Percentiles rank a stretch among this genome's conserved stretches.
phyloP scores from a whole-genome alignment of 1,140 invertebrate species.

The Drosophila micromelanica region DNA sequence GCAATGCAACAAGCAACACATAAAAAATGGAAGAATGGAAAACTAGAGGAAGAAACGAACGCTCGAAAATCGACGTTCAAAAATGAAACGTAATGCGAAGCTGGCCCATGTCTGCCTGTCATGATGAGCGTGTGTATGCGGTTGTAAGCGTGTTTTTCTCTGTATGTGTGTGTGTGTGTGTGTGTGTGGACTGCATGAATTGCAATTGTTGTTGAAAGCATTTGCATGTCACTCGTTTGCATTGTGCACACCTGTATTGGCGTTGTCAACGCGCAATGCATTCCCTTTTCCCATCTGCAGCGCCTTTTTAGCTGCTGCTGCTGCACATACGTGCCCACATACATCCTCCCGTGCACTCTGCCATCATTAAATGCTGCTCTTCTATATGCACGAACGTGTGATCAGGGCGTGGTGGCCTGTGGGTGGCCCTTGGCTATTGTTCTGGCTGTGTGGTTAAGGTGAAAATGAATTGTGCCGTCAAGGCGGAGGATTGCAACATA shows the following conservation, averaged over 20 bases:
- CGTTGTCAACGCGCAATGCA: constrained; percentile 64
- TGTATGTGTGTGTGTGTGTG: constrained; percentile 15
- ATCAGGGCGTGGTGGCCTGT: constrained; percentile 13
- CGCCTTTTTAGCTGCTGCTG: constrained; percentile 17
- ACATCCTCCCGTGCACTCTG: background rate
- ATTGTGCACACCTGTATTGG: constrained; percentile 78
- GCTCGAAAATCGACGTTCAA: constrained; percentile 70
- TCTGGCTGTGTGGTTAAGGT: constrained; percentile 56
- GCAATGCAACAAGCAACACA: constrained; percentile 31
- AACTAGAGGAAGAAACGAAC: constrained; percentile 50
- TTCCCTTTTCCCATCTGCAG: background rate
- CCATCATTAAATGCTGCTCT: constrained; percentile 61
- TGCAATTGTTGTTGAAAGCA: constrained; percentile 83
- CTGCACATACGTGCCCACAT: background rate
- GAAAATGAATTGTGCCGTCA: constrained; percentile 68
- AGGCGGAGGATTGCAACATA: constrained; percentile 44
- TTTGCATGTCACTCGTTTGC: constrained; percentile 80
- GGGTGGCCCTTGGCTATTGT: constrained; percentile 48
- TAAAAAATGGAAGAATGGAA: constrained; percentile 3
- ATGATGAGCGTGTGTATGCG: constrained; percentile 25
- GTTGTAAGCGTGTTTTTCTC: constrained; percentile 2
- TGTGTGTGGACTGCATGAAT: constrained; percentile 59
- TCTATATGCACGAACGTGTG: constrained; percentile 63
- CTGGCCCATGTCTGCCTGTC: constrained; percentile 45
- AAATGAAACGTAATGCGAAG: constrained; percentile 75